Base-by-base conservation (phyloP, 2,113 vertebrate species). In the Oreocharis arfaki region DNA sequence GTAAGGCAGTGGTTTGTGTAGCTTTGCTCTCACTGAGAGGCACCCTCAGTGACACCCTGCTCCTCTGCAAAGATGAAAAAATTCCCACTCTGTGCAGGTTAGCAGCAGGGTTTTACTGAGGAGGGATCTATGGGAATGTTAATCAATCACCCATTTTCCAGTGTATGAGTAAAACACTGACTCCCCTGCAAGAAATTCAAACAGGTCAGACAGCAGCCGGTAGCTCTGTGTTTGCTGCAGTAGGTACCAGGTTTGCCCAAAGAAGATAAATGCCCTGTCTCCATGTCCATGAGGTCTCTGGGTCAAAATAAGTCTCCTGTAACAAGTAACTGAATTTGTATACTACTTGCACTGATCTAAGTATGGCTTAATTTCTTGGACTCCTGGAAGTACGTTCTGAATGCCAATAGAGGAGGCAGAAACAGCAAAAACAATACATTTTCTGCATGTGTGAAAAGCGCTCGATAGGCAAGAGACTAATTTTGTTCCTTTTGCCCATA, bases 391-490 rank as follows among this genome's bases (percentile, higher is more conserved):
- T 37, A 4, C 8, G 6, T 26, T 56, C 32, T 69, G 57, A 41
- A 22, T 1, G 0, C 37, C 4, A 6, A 9, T 6, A 17, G 42
- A 13, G 15, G 10, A 28, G 13, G 7, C 12, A 3, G 4, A 13
- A 39, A 33, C 33, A n/a, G 17, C 11, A 84, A 84, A 69, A 89
- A 2, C 8, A n/a, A 24, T 44, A 17, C 2, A 1, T 44, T 64
- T 80, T 76, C 50, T 61, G 50, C 28, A 5, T 7, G 5, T 35
- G 10, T 32, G 57, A 47, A 71, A 71, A 70, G 37, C 12, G 7
- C 26, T 28, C 0, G 0, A 28, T n/a, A 23, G 13, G 26, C 26
- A 47, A 44, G 35, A 70, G 32, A 21, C 3, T 0, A 26, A 26
- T 65, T 89, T 39, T 50, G 7, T 67, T 82, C 59, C 13, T 84